Base-by-base conservation (phyloP, 23 tunicate genomes). In the Trididemnum clinides region DNA sequence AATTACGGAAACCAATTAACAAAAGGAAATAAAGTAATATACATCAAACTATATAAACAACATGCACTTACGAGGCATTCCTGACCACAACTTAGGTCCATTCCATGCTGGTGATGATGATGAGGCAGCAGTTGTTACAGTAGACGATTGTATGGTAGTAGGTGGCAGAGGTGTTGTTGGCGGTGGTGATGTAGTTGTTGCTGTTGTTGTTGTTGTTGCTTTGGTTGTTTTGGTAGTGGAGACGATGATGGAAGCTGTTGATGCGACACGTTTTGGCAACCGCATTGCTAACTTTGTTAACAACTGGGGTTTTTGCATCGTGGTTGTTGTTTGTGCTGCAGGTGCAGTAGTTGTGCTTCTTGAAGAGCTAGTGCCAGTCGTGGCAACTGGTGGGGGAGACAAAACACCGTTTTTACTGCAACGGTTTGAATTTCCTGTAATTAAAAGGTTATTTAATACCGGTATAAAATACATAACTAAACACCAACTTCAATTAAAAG, bases 31-130 rank as follows among this genome's bases (percentile, higher is more conserved):
- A n/a, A n/a, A n/a, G n/a, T n/a, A n/a, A n/a, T n/a, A n/a, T n/a
- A n/a, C n/a, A n/a, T n/a, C n/a, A n/a, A n/a, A n/a, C n/a, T n/a
- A n/a, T n/a, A n/a, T n/a, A n/a, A n/a, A n/a, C 10, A 44, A 44
- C 54, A 7, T 15, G 15, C 26, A 81, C 95, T 78, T 84, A 90
- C 95, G 63, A 44, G 95, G 86, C 95, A 90, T 90, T 25, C 85
- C 86, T 1, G 66, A 77, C 39, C 69, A 28, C 59, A 85, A 18
- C 50, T 0, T 26, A 20, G 4, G 66, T 26, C 0, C 1, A 63
- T 71, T 0, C 51, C 72, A 26, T 7, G 51, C 33, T 33, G 22
- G 18, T 33, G 44, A 76, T 18, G 38, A 33, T 59, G 57, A 36
- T 7, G 79, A 21, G 31, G 84, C 20, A 50, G 82, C 33, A 23